Evolutionary conservation across 1,140 invertebrate genomes (phyloP).

Genomic region (Bombus fervidus): DNA sequence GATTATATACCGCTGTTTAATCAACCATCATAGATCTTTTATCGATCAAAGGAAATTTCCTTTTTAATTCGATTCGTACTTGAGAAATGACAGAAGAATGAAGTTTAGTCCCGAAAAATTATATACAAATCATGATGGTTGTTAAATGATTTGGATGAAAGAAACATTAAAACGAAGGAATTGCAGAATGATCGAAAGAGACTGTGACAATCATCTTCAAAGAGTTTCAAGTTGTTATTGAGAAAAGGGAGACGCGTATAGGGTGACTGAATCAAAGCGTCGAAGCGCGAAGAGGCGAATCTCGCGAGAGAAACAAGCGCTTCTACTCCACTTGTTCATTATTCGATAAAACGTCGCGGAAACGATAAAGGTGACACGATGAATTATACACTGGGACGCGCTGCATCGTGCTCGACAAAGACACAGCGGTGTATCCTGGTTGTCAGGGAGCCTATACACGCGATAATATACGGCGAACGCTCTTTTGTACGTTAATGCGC

Average conservation of each 20-base stretch:
- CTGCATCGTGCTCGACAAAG: slow-evolving; percentile 42
- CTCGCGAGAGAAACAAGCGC: neutral
- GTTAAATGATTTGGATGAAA: no score
- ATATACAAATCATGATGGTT: no score
- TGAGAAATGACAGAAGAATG: neutral
- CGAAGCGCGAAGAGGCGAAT: neutral
- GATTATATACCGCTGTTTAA: no score
- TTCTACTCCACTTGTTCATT: slow-evolving; percentile 20
- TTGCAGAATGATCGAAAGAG: neutral
- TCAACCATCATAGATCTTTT: no score
- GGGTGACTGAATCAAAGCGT: neutral
- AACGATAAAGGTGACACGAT: slow-evolving; percentile 45
- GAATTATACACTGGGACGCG: slow-evolving; percentile 26
- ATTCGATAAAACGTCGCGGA: slow-evolving; percentile 49
- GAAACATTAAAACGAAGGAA: neutral
- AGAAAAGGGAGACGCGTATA: neutral
- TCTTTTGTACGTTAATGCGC: slow-evolving; percentile 37
- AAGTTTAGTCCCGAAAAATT: neutral
- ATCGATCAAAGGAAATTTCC: neutral
- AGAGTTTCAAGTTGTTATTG: neutral
- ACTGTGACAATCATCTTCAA: neutral
- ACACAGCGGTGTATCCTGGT: slow-evolving; percentile 42
- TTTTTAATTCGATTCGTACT: neutral
- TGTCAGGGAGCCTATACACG: slow-evolving; percentile 27
- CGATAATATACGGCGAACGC: slow-evolving; percentile 35